phyloP scores from a whole-genome alignment of 2,888 invertebrate genomes.

The Campopleginae sp. region DNA sequence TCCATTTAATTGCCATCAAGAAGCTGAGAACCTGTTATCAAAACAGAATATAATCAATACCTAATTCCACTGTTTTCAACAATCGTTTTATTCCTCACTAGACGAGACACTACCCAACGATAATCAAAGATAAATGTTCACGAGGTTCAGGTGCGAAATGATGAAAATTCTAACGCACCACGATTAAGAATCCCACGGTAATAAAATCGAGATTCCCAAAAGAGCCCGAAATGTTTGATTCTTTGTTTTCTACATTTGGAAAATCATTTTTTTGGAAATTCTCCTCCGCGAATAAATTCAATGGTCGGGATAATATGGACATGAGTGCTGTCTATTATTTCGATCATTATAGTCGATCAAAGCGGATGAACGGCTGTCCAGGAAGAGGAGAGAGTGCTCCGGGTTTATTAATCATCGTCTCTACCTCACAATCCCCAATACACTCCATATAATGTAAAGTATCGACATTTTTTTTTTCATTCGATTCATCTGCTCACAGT shows the following conservation, averaged over 20 bases:
- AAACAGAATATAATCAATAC: conserved; percentile 1
- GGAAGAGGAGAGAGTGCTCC: conserved; percentile 66
- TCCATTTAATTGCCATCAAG: conserved; percentile 44
- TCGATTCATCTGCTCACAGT: conserved; percentile 10
- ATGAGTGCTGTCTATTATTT: conserved; percentile 74
- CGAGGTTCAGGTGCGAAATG: background rate
- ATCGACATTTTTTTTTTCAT: conserved; percentile 17
- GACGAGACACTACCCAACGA: background rate
- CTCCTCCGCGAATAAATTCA: background rate
- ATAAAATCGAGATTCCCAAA: background rate
- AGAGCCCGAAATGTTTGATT: background rate
- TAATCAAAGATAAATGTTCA: background rate
- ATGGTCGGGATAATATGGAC: conserved; percentile 66
- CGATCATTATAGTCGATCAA: conserved; percentile 76
- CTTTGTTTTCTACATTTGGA: background rate
- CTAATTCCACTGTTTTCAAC: background rate
- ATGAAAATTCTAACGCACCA: background rate
- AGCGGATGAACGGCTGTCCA: conserved; percentile 75
- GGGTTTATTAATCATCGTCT: conserved; percentile 69
- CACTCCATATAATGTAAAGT: conserved; percentile 4
- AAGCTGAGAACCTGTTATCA: conserved; percentile 1
- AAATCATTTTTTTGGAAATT: background rate
- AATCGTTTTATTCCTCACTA: background rate
- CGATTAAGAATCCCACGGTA: background rate
- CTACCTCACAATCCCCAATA: conserved; percentile 53